Conservation (phyloP, 64 coral and sea anemone genomes). For the Montipora sp. region DNA sequence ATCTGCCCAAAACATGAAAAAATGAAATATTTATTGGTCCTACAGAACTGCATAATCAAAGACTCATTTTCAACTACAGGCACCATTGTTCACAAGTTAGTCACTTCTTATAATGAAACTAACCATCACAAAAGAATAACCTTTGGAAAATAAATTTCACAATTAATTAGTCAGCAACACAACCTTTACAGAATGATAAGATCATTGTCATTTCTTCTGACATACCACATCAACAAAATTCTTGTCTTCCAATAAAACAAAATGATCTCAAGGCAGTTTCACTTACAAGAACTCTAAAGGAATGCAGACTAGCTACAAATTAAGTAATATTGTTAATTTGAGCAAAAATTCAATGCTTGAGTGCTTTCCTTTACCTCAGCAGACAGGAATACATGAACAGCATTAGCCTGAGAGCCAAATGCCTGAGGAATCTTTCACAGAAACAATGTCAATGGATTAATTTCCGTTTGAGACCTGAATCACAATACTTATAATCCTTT, state of each 20-base stretch:
- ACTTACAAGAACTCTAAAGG: neutral
- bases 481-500: neutral
- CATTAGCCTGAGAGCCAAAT: neutral
- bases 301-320: neutral
- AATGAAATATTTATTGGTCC: neutral
- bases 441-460: neutral
- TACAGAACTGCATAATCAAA: neutral
- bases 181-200: neutral
- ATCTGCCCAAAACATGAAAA: neutral
- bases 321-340: neutral
- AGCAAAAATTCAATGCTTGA: slow-evolving; percentile 20
- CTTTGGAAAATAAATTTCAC: neutral
- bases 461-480: neutral
- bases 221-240: neutral
- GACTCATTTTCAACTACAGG: neutral
- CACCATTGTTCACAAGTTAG: neutral
- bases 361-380: neutral
- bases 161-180: neutral
- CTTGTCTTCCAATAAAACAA: no score
- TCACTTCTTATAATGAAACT: neutral
- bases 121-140: neutral
- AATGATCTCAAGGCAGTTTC: neutral
- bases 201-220: neutral
- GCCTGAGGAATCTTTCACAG: neutral
- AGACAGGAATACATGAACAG: neutral